Percentiles rank a stretch among this genome's conserved stretches.
Evolutionary conservation across 2,113 vertebrate genomes (phyloP).

Genomic region (Irena cyanogastra): DNA sequence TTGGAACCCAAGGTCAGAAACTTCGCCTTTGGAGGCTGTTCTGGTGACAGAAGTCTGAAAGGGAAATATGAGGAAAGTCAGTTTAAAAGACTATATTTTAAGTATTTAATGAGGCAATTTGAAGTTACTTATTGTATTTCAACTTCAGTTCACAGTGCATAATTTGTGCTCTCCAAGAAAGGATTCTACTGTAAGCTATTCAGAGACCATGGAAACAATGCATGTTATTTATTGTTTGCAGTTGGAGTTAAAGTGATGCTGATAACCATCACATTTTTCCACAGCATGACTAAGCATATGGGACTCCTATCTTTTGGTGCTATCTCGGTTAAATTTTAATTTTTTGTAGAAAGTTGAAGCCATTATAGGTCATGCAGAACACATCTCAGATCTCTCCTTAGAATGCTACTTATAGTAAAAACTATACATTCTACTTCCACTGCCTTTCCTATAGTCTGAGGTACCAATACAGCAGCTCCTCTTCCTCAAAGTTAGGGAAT

Average conservation of each 20-base stretch:
- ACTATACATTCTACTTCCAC: neutral
- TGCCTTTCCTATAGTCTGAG: neutral
- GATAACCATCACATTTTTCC: neutral
- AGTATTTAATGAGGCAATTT: neutral
- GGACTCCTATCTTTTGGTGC: neutral
- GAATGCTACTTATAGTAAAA: neutral
- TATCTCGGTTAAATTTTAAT: neutral
- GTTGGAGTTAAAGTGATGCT: neutral
- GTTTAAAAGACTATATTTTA: neutral
- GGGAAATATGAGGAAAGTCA: neutral
- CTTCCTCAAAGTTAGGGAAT: neutral
- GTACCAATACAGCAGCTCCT: neutral
- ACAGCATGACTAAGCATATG: neutral
- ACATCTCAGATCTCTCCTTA: neutral
- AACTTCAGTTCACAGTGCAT: neutral
- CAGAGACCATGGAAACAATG: neutral
- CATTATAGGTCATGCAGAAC: neutral
- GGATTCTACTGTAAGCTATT: neutral
- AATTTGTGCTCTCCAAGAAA: neutral
- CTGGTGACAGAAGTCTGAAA: slow-evolving; percentile 79
- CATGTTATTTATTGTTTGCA: neutral
- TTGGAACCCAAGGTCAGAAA: slow-evolving; percentile 86
- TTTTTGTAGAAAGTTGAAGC: neutral
- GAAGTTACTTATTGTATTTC: neutral
- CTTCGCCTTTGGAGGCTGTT: slow-evolving; percentile 82